Conservation (phyloP, 1,140 invertebrate species). For the Drosophila jambulina region DNA sequence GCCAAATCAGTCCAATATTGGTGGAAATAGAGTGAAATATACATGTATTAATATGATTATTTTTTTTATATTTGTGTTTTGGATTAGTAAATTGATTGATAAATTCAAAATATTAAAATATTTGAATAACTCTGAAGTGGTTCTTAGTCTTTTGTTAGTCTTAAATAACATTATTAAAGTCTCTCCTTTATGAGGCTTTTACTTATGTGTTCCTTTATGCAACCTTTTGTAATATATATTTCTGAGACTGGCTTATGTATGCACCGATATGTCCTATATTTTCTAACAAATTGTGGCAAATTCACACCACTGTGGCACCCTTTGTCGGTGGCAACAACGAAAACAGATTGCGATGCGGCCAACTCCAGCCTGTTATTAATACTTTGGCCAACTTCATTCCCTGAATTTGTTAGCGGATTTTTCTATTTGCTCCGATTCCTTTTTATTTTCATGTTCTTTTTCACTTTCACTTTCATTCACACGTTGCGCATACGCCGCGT, state of each 20-base stretch:
- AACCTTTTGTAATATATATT: not conserved
- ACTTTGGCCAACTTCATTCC: conserved; percentile 23
- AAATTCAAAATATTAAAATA: not conserved
- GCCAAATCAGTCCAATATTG: not conserved
- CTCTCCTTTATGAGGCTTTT: not conserved
- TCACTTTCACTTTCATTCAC: conserved; percentile 27
- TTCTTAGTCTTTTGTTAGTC: not conserved
- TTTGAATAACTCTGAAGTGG: not conserved
- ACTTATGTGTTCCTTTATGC: not conserved
- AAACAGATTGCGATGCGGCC: conserved; percentile 38
- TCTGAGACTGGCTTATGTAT: not conserved
- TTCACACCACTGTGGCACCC: not conserved
- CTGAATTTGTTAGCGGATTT: conserved; percentile 32
- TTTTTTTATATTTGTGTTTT: not conserved
- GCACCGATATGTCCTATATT: not conserved
- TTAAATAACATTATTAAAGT: not conserved
- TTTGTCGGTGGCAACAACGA: conserved; percentile 23
- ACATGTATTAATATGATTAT: not conserved
- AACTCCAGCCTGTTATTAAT: conserved; percentile 42
- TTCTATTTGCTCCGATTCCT: conserved; percentile 1
- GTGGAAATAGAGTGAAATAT: not conserved
- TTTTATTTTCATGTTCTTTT: too few species aligned
- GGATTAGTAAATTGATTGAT: not conserved
- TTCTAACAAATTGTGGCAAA: not conserved
- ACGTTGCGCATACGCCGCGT: conserved; percentile 45